Evolutionary conservation across 2,797 vertebrate genomes (phyloP).

Genomic region (Etheostoma nigrum): DNA sequence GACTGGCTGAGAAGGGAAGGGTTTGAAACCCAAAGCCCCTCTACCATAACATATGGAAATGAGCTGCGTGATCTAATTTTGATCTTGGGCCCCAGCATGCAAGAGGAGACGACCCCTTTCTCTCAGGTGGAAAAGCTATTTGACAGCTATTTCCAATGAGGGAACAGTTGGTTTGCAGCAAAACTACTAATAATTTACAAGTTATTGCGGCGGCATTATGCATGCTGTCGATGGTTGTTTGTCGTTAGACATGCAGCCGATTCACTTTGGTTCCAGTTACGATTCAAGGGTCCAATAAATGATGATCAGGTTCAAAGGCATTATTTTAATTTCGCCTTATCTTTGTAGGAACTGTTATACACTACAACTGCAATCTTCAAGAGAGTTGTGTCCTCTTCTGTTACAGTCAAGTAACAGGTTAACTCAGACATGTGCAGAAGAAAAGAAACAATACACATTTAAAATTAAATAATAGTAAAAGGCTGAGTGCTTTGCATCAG

Average conservation of each 20-base stretch:
- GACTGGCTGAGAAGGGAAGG: slow-evolving; percentile 8
- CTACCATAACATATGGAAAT: slow-evolving; percentile 57
- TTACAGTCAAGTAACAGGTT: no score
- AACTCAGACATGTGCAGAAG: no score
- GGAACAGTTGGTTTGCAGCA: slow-evolving; percentile 14
- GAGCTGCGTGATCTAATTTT: slow-evolving; percentile 46
- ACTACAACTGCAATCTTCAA: background rate
- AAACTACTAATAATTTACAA: slow-evolving; percentile 17
- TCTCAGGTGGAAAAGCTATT: slow-evolving; percentile 43
- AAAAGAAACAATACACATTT: no score
- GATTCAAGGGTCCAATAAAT: slow-evolving; percentile 11
- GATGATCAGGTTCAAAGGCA: background rate
- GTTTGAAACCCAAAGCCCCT: slow-evolving; percentile 22
- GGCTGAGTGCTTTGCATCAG: no score
- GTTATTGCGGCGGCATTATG: slow-evolving; percentile 17
- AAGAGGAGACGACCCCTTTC: slow-evolving; percentile 28
- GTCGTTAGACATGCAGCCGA: background rate
- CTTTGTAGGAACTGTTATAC: background rate
- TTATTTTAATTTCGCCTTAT: background rate
- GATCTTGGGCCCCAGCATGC: slow-evolving; percentile 25
- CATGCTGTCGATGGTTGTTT: background rate
- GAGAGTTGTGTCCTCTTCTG: background rate
- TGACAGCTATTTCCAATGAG: slow-evolving; percentile 3
- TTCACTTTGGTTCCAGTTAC: slow-evolving; percentile 10
- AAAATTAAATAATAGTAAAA: no score